Conservation (phyloP, 2,113 vertebrate species). For the Anarhynchus alexandrinus region DNA sequence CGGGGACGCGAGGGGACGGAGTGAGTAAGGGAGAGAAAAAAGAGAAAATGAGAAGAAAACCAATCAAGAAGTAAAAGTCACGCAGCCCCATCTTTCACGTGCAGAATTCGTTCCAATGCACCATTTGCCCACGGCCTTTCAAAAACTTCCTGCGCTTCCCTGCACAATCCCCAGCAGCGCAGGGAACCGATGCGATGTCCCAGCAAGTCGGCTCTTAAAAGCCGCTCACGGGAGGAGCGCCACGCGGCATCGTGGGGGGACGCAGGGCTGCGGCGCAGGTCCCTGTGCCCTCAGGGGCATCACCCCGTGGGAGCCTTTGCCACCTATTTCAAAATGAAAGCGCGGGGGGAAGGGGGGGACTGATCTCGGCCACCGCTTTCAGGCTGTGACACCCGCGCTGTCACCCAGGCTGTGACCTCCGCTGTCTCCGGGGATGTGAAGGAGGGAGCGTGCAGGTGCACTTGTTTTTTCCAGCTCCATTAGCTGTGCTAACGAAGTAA, state of each 20-base stretch:
- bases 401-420: not conserved
- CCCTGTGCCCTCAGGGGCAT: rapidly evolving
- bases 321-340: not conserved
- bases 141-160: not conserved
- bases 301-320: not conserved
- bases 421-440: rapidly evolving
- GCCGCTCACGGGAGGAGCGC: rapidly evolving
- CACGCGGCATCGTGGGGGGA: rapidly evolving
- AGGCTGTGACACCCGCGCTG: not conserved
- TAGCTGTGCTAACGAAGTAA: not conserved
- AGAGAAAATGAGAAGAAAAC: not conserved
- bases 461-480: not conserved
- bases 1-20: not conserved
- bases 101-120: not conserved
- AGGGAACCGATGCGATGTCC: not conserved
- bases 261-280: rapidly evolving
- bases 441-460: rapidly evolving
- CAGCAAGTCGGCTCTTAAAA: not conserved
- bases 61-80: not conserved
- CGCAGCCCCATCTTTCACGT: rapidly evolving
- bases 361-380: not conserved
- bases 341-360: not conserved
- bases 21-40: not conserved
- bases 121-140: not conserved
- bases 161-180: not conserved